Base-by-base conservation (phyloP, 2,113 vertebrate genomes). In the Pycnonotus jocosus region DNA sequence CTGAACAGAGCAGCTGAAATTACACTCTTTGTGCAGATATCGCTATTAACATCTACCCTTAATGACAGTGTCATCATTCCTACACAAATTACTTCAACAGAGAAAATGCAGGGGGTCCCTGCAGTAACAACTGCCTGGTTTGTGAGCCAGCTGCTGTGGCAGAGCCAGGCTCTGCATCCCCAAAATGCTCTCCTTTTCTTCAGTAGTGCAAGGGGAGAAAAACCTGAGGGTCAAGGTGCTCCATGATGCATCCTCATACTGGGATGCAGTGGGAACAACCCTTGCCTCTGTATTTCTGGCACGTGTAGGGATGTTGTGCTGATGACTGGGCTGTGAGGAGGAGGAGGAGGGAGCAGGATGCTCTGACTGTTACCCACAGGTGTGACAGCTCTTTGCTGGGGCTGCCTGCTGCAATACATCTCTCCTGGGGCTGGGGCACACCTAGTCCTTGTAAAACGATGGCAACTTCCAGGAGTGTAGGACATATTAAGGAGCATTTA, bases 221-320 rank as follows among this genome's bases (percentile, higher is more conserved):
- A 65, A 13, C 1, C 0, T 15, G 45, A 71, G 14, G 40, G 17
- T 60, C 30, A 11, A 45, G 23, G 14, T 38, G 28, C 35, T 68
- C 69, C 0, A 6, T 0, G 1, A 7, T 20, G 66, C 3, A 2
- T 48, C 54, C 15, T 68, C 4, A 0, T 21, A 16, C 25, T 1
- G 3, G 24, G 19, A 24, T 7, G 2, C 35, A 47, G 45, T 1
- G 2, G 18, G 33, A 25, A 23, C 64, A 18, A 21, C n/a, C 44
- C 47, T 48, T 8, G 1, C n/a, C 38, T 74, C 65, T 30, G 8
- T 12, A 11, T 56, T 56, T 79, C 20, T 44, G 50, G 27, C 22
- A 42, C 6, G 3, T 3, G 7, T 28, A 62, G 42, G 56, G 51
- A 58, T 50, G 28, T 27, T 6, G 1, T 65, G 38, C 24, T 3